Percentiles rank a stretch among this genome's conserved stretches.
Evolutionary conservation across 2,888 invertebrate species (phyloP).

Genomic region (Dyspetes luteomarginatus): DNA sequence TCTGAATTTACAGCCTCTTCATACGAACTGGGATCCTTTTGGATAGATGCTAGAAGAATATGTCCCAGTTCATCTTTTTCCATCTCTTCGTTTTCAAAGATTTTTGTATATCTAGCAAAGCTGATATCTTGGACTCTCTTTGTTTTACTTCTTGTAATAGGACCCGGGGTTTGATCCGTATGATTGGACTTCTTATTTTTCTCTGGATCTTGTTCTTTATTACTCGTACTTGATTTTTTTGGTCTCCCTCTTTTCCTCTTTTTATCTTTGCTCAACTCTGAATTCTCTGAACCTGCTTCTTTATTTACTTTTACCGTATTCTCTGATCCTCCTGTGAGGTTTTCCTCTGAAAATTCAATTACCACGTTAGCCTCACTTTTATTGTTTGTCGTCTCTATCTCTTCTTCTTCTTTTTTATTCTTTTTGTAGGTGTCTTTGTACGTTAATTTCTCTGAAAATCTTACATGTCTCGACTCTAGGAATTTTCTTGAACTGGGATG

Average conservation of each 20-base stretch:
- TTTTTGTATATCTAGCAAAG: conserved; percentile 47
- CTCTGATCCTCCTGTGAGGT: conserved; percentile 33
- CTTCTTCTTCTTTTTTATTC: conserved; percentile 41
- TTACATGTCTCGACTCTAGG: conserved; percentile 61
- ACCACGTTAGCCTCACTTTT: conserved; percentile 31
- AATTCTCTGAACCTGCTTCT: conserved; percentile 3
- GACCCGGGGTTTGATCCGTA: conserved; percentile 32
- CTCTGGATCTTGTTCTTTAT: conserved; percentile 33
- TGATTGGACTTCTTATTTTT: conserved; percentile 29
- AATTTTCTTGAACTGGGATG: conserved; percentile 61
- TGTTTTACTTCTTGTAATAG: conserved; percentile 46
- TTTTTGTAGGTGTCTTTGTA: conserved; percentile 65
- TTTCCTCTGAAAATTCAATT: conserved; percentile 60
- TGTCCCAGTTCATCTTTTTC: conserved; percentile 44
- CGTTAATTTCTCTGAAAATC: conserved; percentile 68
- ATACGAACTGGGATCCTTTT: conserved; percentile 50
- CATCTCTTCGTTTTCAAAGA: conserved; percentile 45
- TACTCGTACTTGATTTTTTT: conserved; percentile 24
- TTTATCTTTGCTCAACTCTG: conserved; percentile 30
- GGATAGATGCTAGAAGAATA: conserved; percentile 37
- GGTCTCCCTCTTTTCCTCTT: conserved; percentile 46
- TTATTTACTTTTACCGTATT: conserved; percentile 48
- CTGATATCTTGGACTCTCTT: conserved; percentile 53
- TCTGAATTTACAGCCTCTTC: conserved; percentile 50
- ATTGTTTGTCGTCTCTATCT: conserved; percentile 24